These are phyloP conservation scores for Drosophila busckii DNA, from an alignment of 1,140 invertebrate species.

Conservation along the genomic window DNA sequence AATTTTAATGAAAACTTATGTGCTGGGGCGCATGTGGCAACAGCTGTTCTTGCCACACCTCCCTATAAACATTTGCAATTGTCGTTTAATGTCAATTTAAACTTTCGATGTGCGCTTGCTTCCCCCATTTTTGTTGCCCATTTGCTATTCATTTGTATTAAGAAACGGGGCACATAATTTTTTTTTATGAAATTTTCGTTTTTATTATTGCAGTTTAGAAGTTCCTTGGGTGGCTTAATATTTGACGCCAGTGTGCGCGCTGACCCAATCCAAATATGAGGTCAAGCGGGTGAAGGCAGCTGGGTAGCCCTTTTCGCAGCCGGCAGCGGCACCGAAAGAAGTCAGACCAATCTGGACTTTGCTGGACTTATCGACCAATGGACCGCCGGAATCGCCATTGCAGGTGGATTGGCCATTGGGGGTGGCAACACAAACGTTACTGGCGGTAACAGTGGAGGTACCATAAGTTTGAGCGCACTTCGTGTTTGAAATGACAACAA, in stretches of 20 bases:
- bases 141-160: constrained; percentile 22
- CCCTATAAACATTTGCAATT: constrained; percentile 33
- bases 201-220: constrained; percentile 1
- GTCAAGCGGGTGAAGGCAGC: constrained; percentile 80
- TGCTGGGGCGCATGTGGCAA: constrained; percentile 14
- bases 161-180: not conserved
- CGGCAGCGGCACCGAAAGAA: constrained; percentile 80
- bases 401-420: constrained; percentile 51
- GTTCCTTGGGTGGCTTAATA: constrained; percentile 29
- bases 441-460: constrained; percentile 39
- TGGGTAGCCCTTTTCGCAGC: constrained; percentile 80
- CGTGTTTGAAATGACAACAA: constrained; percentile 38
- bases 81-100: constrained; percentile 44
- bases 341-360: constrained; percentile 79
- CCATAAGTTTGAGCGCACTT: constrained; percentile 43
- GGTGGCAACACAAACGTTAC: constrained; percentile 44
- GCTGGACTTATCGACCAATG: constrained; percentile 59
- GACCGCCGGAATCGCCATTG: constrained; percentile 80
- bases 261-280: constrained; percentile 80
- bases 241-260: constrained; percentile 37
- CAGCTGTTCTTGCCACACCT: constrained; percentile 1
- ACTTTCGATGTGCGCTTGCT: constrained; percentile 28
- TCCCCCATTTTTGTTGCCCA: constrained; percentile 20
- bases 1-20: constrained; percentile 72
- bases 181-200: constrained; percentile 13